phyloP scores from a whole-genome alignment of 2,797 vertebrate species.

The Phylloscopus collybita region DNA sequence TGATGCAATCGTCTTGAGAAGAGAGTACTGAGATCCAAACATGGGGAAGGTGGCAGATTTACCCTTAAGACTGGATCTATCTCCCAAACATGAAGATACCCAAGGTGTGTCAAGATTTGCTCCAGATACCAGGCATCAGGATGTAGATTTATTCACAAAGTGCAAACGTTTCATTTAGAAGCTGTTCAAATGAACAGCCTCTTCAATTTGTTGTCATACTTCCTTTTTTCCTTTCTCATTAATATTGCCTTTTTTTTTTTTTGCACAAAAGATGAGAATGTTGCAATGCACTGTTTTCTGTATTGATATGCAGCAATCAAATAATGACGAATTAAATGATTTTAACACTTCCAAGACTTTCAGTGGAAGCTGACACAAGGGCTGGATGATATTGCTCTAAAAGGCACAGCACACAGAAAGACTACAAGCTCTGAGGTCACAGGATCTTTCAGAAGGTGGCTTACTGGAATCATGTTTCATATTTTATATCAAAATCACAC shows the following conservation, averaged over 20 bases:
- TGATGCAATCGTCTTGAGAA: neutral
- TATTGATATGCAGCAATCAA: neutral
- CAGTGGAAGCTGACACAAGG: neutral
- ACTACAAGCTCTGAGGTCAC: neutral
- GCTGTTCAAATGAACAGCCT: conserved; percentile 1
- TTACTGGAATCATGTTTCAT: neutral
- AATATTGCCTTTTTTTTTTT: neutral
- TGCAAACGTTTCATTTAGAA: conserved; percentile 24
- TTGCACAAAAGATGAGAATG: neutral
- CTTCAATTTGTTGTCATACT: conserved; percentile 15
- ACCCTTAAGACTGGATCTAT: neutral
- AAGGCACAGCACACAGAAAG: neutral
- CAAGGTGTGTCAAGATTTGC: neutral
- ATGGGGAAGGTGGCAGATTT: neutral
- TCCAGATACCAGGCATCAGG: neutral
- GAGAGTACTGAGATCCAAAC: neutral
- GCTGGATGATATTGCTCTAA: neutral
- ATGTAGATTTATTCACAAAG: conserved; percentile 39
- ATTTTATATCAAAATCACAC: neutral
- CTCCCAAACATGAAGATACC: neutral
- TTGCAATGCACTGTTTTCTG: neutral
- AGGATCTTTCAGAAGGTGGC: neutral
- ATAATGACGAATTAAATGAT: neutral
- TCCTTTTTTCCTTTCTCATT: neutral
- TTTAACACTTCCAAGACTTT: neutral